Evolutionary conservation across 2,888 invertebrate genomes (phyloP).

Genomic region (Aspidiotus destructor): DNA sequence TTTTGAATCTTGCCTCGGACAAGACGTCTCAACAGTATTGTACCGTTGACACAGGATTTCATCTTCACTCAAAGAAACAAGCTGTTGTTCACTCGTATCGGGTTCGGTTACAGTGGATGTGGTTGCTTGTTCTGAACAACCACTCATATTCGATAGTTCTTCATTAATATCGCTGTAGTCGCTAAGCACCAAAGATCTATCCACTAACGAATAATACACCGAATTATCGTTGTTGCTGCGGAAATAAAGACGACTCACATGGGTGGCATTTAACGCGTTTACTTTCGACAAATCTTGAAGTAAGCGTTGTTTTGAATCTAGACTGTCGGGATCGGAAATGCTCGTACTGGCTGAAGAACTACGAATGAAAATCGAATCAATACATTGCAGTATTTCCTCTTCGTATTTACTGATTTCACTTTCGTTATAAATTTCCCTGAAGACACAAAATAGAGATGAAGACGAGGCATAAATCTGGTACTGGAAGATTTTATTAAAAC

Average conservation of each 20-base stretch:
- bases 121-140: neutral
- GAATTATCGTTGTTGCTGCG: conserved; percentile 11
- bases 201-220: conserved; percentile 22
- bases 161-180: conserved; percentile 29
- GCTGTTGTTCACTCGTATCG: neutral
- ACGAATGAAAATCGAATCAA: conserved; percentile 12
- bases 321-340: neutral
- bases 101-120: neutral
- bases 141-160: conserved; percentile 19
- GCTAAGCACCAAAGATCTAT: conserved; percentile 23
- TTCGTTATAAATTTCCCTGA: conserved; percentile 21
- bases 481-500: neutral
- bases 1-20: too few species aligned
- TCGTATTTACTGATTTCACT: conserved; percentile 20
- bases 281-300: conserved; percentile 6
- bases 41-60: neutral
- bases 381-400: conserved; percentile 26
- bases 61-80: neutral
- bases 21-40: neutral
- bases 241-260: conserved; percentile 2
- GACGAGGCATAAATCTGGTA: neutral
- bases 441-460: neutral
- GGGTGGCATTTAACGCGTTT: neutral
- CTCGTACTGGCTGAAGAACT: conserved; percentile 1
- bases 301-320: neutral